phyloP scores from a whole-genome alignment of 2,113 vertebrate species.

The Tor tambroides region DNA sequence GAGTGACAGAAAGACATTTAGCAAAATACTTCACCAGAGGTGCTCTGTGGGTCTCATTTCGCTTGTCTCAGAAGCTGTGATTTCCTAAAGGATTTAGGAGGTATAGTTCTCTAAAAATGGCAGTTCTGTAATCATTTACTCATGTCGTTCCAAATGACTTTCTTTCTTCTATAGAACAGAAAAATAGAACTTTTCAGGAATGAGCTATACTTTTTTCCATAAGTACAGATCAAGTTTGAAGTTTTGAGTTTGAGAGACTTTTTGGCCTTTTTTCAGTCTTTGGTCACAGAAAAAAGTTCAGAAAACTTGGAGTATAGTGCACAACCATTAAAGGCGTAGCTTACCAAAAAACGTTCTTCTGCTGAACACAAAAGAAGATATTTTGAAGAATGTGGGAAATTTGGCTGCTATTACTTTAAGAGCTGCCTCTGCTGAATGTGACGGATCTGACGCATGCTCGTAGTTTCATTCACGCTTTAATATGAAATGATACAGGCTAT shows the following conservation, averaged over 20 bases:
- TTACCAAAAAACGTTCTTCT: too few species aligned
- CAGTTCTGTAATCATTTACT: background rate
- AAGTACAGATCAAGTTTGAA: background rate
- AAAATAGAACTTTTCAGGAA: background rate
- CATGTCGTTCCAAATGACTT: background rate
- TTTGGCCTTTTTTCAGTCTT: too few species aligned
- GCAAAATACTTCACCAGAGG: background rate
- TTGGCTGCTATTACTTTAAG: too few species aligned
- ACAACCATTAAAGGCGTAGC: too few species aligned
- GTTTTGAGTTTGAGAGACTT: background rate
- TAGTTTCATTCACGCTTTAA: too few species aligned
- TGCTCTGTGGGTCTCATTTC: background rate
- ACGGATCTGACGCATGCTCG: too few species aligned
- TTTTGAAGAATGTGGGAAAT: too few species aligned
- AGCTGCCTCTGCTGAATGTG: too few species aligned
- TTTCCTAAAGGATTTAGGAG: background rate
- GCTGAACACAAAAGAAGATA: too few species aligned
- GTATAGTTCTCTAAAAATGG: background rate
- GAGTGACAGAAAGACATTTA: slow-evolving; percentile 18
- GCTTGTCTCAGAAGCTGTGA: background rate
- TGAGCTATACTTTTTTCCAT: background rate
- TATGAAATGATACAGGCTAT: too few species aligned
- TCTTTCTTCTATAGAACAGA: background rate
- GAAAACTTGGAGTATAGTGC: too few species aligned
- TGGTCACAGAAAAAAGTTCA: too few species aligned